Evolutionary conservation across 2,888 invertebrate species (phyloP), one percentile per base, ranked within the genome.

Genomic region (Petrolisthes manimaculis): DNA sequence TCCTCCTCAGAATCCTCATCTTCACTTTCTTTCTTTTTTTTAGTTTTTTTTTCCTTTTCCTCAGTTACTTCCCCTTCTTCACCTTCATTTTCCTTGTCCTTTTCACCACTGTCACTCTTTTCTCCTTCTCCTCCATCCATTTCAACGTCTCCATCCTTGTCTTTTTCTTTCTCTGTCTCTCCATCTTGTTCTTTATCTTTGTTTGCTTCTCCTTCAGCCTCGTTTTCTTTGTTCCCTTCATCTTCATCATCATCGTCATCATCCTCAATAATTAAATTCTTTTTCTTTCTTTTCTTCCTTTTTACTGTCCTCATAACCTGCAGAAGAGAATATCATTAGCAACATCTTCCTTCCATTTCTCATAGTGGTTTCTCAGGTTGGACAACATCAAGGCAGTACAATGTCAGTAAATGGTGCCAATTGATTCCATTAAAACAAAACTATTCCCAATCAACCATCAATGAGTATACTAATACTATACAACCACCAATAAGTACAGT

Each of bases 91-190:
- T 77, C 24, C 51, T 90, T 91, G 8, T 84, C 55, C 8, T 84
- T 71, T 21, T 74, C 75, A 21, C 21, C 74, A n/a, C 53, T 54
- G 37, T 71, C 83, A 9, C 55, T 56, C 8, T 82, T 53, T 53
- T 5, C 92, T 92, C 74, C 90, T 4, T 88, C 88, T n/a, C 86
- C 89, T 37, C 14, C 83, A 84, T 86, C 51, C 21, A 74, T 55
- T 14, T 12, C 53, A 51, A 89, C 90, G 86, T 84, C 91, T 89
- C 90, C 91, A 54, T 91, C 88, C 81, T 91, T 90, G 87, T 91
- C 91, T 69, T 90, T 90, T 78, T 94, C 94, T 94, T 92, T 18
- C 92, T 92, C 91, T 93, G 94, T 87, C 95, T 88, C 77, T 18
- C 54, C 18, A 56, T 84, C 74, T 84, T 61, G 4, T 24, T 84